Percentiles rank a stretch among this genome's conserved stretches.
Evolutionary conservation across 2,113 vertebrate species (phyloP).

Genomic region (Pogona vitticeps): DNA sequence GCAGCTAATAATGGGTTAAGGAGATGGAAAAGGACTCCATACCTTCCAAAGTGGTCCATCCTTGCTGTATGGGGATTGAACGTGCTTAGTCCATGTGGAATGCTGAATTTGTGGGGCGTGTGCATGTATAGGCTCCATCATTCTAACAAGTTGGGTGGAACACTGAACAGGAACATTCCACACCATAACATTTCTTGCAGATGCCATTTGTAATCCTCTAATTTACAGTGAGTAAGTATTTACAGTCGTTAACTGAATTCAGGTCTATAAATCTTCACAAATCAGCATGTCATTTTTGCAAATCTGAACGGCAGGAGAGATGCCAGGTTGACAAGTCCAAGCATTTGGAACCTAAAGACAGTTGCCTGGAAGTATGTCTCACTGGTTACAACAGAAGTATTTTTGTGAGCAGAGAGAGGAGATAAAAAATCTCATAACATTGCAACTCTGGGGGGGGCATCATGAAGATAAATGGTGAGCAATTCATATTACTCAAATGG

Average conservation of each 20-base stretch:
- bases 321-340: conserved; percentile 22
- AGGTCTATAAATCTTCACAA: neutral
- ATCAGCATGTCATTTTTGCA: neutral
- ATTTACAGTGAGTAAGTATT: neutral
- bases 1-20: too few relatives aligned
- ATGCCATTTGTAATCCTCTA: neutral
- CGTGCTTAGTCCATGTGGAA: too few relatives aligned
- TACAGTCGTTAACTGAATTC: neutral
- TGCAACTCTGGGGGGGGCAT: neutral
- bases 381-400: neutral
- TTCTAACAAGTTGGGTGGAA: neutral
- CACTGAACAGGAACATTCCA: neutral
- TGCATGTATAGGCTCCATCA: too few relatives aligned
- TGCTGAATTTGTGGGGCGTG: too few relatives aligned
- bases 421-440: neutral
- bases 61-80: too few relatives aligned
- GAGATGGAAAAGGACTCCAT: too few relatives aligned
- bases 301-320: neutral
- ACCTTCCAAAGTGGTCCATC: too few relatives aligned
- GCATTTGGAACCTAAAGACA: neutral
- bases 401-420: neutral
- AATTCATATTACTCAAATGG: neutral
- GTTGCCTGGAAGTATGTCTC: neutral
- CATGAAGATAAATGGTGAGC: neutral
- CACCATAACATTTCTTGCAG: neutral